Evolutionary conservation across 2,113 vertebrate genomes (phyloP), one percentile per base, ranked within the genome.

Genomic region (Labrus mixtus): DNA sequence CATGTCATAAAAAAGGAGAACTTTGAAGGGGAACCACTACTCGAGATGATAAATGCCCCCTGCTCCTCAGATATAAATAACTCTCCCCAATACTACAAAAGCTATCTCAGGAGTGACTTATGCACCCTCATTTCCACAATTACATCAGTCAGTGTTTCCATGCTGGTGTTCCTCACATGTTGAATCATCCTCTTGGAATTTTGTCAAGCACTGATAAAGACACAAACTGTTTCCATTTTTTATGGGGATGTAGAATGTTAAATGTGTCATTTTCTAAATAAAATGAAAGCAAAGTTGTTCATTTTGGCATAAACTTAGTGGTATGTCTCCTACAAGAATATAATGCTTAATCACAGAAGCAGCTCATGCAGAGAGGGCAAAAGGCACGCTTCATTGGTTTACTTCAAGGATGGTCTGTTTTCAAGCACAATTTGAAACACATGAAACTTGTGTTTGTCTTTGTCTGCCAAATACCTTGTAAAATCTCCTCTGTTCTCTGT

Each of bases 21-120:
- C 94, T 95, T 95, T 94, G 91, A 94, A 95, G 92, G 91, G 82
- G 90, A 93, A 85, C 93, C 91, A 91, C 92, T 92, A 93, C 88
- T 91, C 89, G 85, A 72, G 36, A 91, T 94, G 93, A 95, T 93
- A 89, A 93, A 92, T 93, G 83, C 79, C 70, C 91, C 90, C 89
- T 88, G 90, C 86, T 90, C 89, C 67, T 72, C 69, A 39, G 84
- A 83, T 91, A 87, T 92, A 92, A 93, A 93, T 93, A 93, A 93
- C 87, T 89, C 90, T 85, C 85, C 81, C 64, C 79, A 87, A 91
- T 81, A 90, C 88, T 83, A 90, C 82, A 91, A 89, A 89, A 91
- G 88, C 83, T 80, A 81, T 90, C 84, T 79, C 65, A 56, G 84
- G 76, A 85, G 82, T 87, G 90, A 93, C 90, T 93, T 91, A 91